Percentiles rank a stretch among this genome's conserved stretches.
These are phyloP conservation scores for Macrosiphum euphorbiae DNA, from an alignment of 2,888 invertebrate species.

Conservation along the genomic window DNA sequence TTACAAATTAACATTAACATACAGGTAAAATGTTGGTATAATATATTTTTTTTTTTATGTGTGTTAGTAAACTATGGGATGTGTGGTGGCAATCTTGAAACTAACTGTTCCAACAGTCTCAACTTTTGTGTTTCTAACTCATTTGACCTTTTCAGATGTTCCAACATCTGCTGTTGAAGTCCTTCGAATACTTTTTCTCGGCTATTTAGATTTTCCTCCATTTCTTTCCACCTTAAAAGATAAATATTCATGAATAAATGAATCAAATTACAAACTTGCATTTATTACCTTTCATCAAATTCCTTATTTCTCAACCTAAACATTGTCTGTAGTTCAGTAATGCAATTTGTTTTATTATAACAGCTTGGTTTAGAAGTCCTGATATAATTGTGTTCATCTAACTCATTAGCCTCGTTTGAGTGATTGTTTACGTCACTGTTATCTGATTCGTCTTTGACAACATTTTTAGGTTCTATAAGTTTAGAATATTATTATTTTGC, in stretches of 20 bases:
- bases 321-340: conserved; percentile 33
- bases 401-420: background rate
- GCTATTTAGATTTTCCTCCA: conserved; percentile 4
- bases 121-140: conserved; percentile 49
- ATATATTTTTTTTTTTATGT: too few species aligned
- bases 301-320: conserved; percentile 15
- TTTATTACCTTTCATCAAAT: conserved; percentile 53
- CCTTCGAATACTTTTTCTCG: conserved; percentile 31
- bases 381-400: conserved; percentile 36
- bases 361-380: background rate
- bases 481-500: background rate
- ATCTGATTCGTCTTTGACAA: background rate
- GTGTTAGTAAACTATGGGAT: background rate
- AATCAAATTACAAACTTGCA: background rate
- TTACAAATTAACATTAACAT: background rate
- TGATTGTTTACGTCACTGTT: conserved; percentile 3
- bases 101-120: conserved; percentile 31
- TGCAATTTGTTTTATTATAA: background rate
- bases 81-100: conserved; percentile 32
- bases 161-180: conserved; percentile 48
- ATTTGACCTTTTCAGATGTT: conserved; percentile 53
- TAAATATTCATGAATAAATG: background rate
- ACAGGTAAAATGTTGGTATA: background rate
- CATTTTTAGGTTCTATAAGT: conserved; percentile 10
- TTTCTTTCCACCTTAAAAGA: conserved; percentile 36